Percentiles rank a stretch among this genome's conserved stretches.
Evolutionary conservation across 1,140 invertebrate genomes (phyloP).

Genomic region (Potamilus streckersoni): DNA sequence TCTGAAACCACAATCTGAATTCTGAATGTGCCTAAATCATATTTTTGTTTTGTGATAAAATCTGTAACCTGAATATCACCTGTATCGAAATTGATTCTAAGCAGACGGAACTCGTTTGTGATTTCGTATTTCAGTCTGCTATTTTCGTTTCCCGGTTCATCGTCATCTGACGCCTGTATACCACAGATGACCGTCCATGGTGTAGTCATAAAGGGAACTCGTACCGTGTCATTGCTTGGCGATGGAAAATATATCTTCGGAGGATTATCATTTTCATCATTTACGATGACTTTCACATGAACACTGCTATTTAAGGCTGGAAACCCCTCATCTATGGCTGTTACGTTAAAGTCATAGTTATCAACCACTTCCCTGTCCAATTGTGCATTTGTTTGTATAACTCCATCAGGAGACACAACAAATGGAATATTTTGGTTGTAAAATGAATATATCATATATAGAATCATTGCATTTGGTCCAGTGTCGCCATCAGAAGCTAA

Average conservation of each 20-base stretch:
- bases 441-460: constrained; percentile 21
- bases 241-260: constrained; percentile 21
- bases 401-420: constrained; percentile 27
- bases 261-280: constrained; percentile 31
- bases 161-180: constrained; percentile 11
- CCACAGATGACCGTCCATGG: constrained; percentile 16
- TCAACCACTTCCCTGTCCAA: constrained; percentile 83
- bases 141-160: constrained; percentile 24
- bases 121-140: constrained; percentile 17
- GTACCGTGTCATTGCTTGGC: constrained; percentile 14
- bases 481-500: constrained; percentile 24
- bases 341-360: constrained; percentile 82
- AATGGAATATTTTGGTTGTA: constrained; percentile 17
- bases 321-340: constrained; percentile 36
- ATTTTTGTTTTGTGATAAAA: constrained; percentile 11
- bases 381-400: constrained; percentile 23
- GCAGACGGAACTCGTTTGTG: constrained; percentile 17
- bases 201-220: neutral
- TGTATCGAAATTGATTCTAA: constrained; percentile 26
- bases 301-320: constrained; percentile 65
- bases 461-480: constrained; percentile 22
- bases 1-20: constrained; percentile 19
- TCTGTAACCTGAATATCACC: constrained; percentile 30
- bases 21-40: constrained; percentile 1
- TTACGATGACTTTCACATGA: constrained; percentile 86